Conservation (phyloP, 2,888 invertebrate species). For the Cataglyphis rosenhaueri region DNA sequence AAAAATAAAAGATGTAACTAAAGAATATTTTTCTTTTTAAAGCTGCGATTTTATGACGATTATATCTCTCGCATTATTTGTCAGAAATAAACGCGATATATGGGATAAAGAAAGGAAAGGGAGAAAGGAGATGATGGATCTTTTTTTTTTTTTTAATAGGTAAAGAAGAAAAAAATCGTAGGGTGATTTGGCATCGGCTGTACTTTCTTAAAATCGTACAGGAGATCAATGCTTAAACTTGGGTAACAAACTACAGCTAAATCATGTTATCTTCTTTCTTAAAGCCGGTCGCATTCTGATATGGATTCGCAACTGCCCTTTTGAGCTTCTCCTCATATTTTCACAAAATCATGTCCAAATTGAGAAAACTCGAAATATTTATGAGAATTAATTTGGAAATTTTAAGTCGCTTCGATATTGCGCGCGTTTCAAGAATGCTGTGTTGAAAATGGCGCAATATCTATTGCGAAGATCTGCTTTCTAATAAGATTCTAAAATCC, state of each 20-base stretch:
- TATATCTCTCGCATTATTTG: constrained; percentile 34
- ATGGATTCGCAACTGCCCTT: constrained; percentile 41
- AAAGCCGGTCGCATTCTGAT: constrained; percentile 58
- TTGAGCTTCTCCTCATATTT: constrained; percentile 17
- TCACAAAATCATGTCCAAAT: background rate
- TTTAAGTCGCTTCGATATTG: constrained; percentile 48
- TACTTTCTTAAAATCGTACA: constrained; percentile 81
- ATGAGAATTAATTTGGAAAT: background rate
- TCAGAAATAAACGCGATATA: constrained; percentile 32
- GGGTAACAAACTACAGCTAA: constrained; percentile 79
- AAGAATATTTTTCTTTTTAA: constrained; percentile 6
- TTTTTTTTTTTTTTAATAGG: constrained; percentile 42
- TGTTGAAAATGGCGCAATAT: constrained; percentile 68
- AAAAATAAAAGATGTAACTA: constrained; percentile 20
- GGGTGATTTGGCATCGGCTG: constrained; percentile 83
- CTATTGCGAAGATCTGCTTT: background rate
- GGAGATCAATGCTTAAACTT: constrained; percentile 83
- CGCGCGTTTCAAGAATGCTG: constrained; percentile 63
- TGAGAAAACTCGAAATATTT: background rate
- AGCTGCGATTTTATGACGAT: constrained; percentile 20
- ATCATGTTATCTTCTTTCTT: constrained; percentile 59
- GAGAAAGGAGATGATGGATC: constrained; percentile 21
- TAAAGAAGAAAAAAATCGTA: constrained; percentile 62
- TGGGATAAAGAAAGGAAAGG: constrained; percentile 16
- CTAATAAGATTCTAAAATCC: background rate